A percentile compares a stretch with the other conserved stretches of the same genome.
Evolutionary conservation across 2,888 invertebrate species (phyloP).

Genomic region (Hydriomena furcata): DNA sequence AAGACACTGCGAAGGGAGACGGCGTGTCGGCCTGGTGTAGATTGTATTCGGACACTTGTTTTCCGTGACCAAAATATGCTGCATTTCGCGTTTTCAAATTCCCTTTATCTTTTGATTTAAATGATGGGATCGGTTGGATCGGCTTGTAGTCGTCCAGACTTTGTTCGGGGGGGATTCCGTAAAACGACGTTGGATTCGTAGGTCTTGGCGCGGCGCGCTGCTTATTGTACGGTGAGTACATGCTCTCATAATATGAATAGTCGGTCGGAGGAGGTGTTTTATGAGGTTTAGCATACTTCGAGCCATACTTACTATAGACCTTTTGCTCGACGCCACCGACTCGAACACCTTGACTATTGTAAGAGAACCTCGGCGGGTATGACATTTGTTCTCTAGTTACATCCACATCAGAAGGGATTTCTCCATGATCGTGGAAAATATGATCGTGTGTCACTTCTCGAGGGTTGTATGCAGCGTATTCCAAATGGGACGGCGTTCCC

Average conservation of each 20-base stretch:
- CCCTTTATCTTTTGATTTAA: conserved; percentile 57
- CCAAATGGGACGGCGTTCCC: conserved; percentile 65
- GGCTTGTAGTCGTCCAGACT: conserved; percentile 57
- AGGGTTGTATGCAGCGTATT: conserved; percentile 73
- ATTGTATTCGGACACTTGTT: conserved; percentile 54
- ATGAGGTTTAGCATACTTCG: conserved; percentile 53
- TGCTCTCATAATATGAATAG: conserved; percentile 72
- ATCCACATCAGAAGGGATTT: conserved; percentile 64
- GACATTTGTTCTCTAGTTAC: conserved; percentile 60
- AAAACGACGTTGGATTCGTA: conserved; percentile 41
- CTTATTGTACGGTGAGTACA: conserved; percentile 55
- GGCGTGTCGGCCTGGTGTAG: conserved; percentile 53
- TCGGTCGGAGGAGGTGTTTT: conserved; percentile 54
- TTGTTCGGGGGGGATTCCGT: conserved; percentile 43
- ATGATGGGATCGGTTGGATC: conserved; percentile 56
- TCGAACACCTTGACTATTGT: conserved; percentile 65
- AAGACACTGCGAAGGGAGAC: conserved; percentile 65
- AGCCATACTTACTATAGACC: conserved; percentile 55
- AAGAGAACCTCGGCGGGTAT: conserved; percentile 64
- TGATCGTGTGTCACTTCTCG: conserved; percentile 80
- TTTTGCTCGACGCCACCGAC: conserved; percentile 49
- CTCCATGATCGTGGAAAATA: conserved; percentile 78
- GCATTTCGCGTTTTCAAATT: conserved; percentile 51
- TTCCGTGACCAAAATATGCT: conserved; percentile 49
- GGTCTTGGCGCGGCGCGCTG: conserved; percentile 52